Percentiles rank a stretch among this genome's conserved stretches.
Evolutionary conservation across 1,140 invertebrate species (phyloP).

Genomic region (Drosophila kurseongensis): DNA sequence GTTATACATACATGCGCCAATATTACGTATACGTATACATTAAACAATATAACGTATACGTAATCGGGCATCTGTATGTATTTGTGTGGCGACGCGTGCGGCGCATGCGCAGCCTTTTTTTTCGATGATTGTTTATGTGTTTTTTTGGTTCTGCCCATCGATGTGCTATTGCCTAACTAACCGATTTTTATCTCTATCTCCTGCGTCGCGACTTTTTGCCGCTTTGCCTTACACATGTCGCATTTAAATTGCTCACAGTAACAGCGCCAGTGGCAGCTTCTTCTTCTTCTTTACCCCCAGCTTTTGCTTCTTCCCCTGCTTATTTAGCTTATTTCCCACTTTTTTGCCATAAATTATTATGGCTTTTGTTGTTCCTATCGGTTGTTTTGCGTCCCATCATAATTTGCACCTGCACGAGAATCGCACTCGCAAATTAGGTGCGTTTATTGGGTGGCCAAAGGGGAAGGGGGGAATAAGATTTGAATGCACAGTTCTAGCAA

Average conservation of each 20-base stretch:
- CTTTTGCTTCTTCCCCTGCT: constrained; percentile 5
- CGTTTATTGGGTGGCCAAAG: constrained; percentile 27
- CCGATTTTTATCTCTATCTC: constrained; percentile 23
- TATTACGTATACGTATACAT: constrained; percentile 27
- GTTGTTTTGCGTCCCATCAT: constrained; percentile 44
- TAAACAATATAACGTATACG: constrained; percentile 6
- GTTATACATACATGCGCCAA: constrained; percentile 64
- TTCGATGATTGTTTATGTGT: constrained; percentile 20
- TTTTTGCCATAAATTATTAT: constrained; percentile 43
- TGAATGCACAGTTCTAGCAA: constrained; percentile 12
- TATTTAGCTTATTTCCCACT: constrained; percentile 41
- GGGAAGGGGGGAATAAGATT: constrained; percentile 2
- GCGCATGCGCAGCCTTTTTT: constrained; percentile 61
- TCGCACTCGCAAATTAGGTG: constrained; percentile 66
- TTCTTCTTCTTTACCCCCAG: background rate
- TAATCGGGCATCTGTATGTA: constrained; percentile 12
- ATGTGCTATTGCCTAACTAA: constrained; percentile 22
- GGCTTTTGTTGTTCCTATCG: constrained; percentile 27
- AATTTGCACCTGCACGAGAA: constrained; percentile 71
- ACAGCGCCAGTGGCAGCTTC: constrained; percentile 11
- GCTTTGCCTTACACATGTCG: constrained; percentile 63
- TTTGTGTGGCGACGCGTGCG: constrained; percentile 56
- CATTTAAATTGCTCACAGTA: constrained; percentile 33
- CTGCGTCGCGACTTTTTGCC: constrained; percentile 7
- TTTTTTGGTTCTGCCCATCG: background rate